Base-by-base conservation (phyloP, 2,113 vertebrate genomes). In the Chaetops frenatus region DNA sequence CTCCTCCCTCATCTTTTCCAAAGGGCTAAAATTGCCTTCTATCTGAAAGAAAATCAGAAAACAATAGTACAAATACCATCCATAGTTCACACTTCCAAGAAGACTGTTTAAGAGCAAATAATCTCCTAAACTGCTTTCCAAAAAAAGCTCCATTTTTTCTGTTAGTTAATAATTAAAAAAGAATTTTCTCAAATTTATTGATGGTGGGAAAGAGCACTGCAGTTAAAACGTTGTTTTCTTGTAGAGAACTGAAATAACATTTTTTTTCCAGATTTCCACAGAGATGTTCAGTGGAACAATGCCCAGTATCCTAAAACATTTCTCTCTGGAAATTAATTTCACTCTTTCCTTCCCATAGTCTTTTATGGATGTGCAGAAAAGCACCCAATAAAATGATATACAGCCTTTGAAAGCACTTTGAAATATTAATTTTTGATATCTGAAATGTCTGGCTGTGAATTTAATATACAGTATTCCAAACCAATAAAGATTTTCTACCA, bases 261-360 rank as follows among this genome's bases (percentile, higher is more conserved):
- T 95, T 96, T 93, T 92, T 83, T 83, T 89, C 92, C 85, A 96
- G 93, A 96, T 91, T 95, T 93, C 95, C 90, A 89, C 65, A 89
- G 92, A 95, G 80, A 85, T 92, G 90, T 86, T 94, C 61, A 94
- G 90, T 93, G 94, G 91, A 93, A 94, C 81, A 89, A 88, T 95
- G 79, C 83, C 96, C 88, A 86, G 86, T 94, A 95, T 93, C 88
- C 86, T 85, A 69, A 92, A 96, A 89, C 76, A 58, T 47, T 97
- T 92, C 58, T 74, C 91, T 93, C 93, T 97, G 88, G 81, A 94
- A 94, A 94, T 89, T 67, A 40, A 74, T 86, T 97, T 95, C 70
- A 92, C 96, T 94, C 92, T 93, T 96, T 97, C 90, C 70, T 93
- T 85, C 53, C 94, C 92, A 72, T 5, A 71, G 38, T 35, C 31